Base-by-base conservation (phyloP, 2,113 vertebrate species). In the Psilopsiagon aymara region DNA sequence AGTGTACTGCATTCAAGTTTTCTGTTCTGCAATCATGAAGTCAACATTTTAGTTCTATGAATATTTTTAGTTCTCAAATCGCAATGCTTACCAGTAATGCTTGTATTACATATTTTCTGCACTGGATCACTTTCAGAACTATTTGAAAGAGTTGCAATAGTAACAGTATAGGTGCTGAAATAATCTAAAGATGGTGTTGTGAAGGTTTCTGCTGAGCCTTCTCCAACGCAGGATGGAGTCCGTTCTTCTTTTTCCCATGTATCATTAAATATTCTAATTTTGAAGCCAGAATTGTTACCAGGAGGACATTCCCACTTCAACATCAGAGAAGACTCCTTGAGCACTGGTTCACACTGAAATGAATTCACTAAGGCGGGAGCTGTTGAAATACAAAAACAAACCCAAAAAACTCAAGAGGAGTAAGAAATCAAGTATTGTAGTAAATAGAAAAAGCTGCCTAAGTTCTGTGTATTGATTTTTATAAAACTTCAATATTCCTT, bases 81-180 rank as follows among this genome's bases (percentile, higher is more conserved):
- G 43, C 66, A 9, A 13, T 9, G 51, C 98, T 90, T 98, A 99
- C 99, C 90, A 92, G 98, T 98, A 92, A 99, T 98, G 86, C 98
- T 97, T 0, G 99, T 99, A 10, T 0, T 17, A 78, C 99, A 99
- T 17, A 1, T 1, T 2, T 2, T 4, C 5, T 33, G 4, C 33
- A 60, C 5, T 9, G 97, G 29, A 9, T 2, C 10, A 44, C 99
- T 98, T 20, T 10, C 41, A 60, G 12, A 23, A 33, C 74, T 94
- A 93, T 96, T 98, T 91, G 98, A 98, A 82, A 74, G 11, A 10
- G 98, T 99, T 73, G 33, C 21, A 33, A 99, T 47, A 41, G 3
- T 91, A 79, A 99, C 66, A 5, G 1, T 77, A 83, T 99, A 99
- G 1, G 15, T 17, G n/a, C 94, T 98, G 88, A 91, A 66, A 92